These are phyloP conservation scores for Nesometra sesokonis DNA, from an alignment of 35 echinoderm and acorn worm species.

Conservation along the genomic window DNA sequence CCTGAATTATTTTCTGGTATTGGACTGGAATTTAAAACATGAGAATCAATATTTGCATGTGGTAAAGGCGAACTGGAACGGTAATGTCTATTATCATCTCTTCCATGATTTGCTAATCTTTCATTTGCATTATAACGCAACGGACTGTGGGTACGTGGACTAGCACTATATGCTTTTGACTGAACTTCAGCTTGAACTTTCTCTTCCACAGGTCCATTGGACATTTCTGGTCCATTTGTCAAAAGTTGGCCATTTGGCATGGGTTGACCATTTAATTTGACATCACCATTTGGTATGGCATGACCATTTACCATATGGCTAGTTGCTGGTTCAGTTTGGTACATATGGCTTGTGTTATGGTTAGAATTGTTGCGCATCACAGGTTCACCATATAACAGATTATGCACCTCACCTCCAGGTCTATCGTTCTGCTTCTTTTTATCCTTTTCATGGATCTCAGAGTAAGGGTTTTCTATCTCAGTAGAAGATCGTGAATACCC, in stretches of 20 bases:
- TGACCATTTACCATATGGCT: neutral
- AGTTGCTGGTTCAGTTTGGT: neutral
- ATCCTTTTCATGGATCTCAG: neutral
- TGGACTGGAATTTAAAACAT: neutral
- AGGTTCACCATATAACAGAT: neutral
- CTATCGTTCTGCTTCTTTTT: neutral
- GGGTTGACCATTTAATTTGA: neutral
- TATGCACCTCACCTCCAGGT: neutral
- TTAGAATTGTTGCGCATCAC: neutral
- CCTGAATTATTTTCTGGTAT: neutral
- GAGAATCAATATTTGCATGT: neutral
- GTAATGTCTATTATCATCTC: neutral
- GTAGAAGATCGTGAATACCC: neutral
- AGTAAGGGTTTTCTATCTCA: neutral
- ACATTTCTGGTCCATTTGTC: neutral
- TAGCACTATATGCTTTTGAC: neutral
- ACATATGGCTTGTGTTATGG: neutral
- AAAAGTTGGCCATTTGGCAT: neutral
- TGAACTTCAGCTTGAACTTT: neutral
- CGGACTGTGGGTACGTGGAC: neutral
- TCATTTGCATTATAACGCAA: neutral
- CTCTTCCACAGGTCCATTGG: neutral
- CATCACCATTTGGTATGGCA: neutral
- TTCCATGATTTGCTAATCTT: neutral
- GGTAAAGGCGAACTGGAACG: neutral